A percentile compares a stretch with the other conserved stretches of the same genome.
Evolutionary conservation across 2,888 invertebrate genomes (phyloP).

Genomic region (Meteorus cinctellus): DNA sequence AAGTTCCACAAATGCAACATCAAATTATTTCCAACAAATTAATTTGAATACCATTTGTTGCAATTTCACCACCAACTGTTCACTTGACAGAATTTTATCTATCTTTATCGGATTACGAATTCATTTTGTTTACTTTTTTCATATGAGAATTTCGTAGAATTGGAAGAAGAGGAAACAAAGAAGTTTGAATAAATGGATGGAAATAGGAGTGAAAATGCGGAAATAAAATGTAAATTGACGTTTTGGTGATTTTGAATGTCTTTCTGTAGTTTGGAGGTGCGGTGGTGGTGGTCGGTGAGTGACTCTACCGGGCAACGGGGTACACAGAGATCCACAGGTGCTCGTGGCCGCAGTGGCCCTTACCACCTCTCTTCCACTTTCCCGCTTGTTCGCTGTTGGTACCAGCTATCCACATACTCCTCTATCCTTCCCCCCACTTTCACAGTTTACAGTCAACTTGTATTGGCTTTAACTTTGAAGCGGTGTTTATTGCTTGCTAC

Average conservation of each 20-base stretch:
- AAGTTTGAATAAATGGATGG: not conserved
- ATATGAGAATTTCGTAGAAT: not conserved
- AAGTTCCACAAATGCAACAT: no score
- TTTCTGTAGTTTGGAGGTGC: constrained; percentile 62
- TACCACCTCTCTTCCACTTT: constrained; percentile 59
- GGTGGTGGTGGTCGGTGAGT: constrained; percentile 72
- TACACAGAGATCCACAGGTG: constrained; percentile 72
- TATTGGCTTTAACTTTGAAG: constrained; percentile 45
- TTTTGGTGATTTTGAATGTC: not conserved
- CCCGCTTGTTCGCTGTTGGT: constrained; percentile 47
- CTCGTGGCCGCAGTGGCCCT: constrained; percentile 64
- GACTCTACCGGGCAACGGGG: constrained; percentile 68
- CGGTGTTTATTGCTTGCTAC: constrained; percentile 21
- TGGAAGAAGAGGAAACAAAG: no score
- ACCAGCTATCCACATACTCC: constrained; percentile 49
- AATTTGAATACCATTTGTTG: not conserved
- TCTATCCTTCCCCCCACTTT: constrained; percentile 41
- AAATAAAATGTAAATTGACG: not conserved
- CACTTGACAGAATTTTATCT: not conserved
- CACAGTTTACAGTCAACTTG: constrained; percentile 35
- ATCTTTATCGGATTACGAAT: not conserved
- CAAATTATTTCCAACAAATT: no score
- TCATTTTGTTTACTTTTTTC: not conserved
- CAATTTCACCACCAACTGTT: not conserved
- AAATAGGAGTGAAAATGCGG: not conserved